These are phyloP conservation scores for Diabrotica undecimpunctata DNA, from an alignment of 1,140 invertebrate species.

Conservation along the genomic window DNA sequence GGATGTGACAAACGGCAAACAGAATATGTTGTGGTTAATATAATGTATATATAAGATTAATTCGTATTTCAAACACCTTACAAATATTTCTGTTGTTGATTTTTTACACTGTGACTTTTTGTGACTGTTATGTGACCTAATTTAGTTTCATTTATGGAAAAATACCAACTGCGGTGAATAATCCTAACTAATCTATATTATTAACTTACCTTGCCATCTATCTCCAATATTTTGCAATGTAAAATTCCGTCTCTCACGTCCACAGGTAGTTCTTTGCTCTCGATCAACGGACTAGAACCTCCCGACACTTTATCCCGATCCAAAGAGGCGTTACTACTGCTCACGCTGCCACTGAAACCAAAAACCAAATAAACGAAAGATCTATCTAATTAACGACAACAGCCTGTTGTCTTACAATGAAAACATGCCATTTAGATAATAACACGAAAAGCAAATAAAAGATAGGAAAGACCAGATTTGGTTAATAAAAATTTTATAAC, in stretches of 20 bases:
- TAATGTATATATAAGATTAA: too few relatives aligned
- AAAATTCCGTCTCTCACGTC: conserved; percentile 66
- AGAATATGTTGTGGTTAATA: too few relatives aligned
- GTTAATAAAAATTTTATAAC: conserved; percentile 1
- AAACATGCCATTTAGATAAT: background rate
- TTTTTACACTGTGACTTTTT: too few relatives aligned
- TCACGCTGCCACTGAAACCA: conserved; percentile 43
- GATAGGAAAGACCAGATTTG: background rate
- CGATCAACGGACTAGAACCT: conserved; percentile 24
- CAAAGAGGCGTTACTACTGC: conserved; percentile 52
- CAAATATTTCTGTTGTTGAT: too few relatives aligned
- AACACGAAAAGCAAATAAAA: background rate
- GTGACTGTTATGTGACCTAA: too few relatives aligned
- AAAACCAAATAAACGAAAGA: background rate
- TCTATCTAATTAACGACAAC: too few relatives aligned
- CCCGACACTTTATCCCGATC: conserved; percentile 46
- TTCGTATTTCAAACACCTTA: too few relatives aligned
- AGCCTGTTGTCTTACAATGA: background rate
- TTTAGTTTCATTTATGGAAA: too few relatives aligned
- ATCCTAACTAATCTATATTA: too few relatives aligned
- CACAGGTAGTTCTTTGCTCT: conserved; percentile 42
- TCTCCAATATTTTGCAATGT: conserved; percentile 74
- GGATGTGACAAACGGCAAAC: too few relatives aligned
- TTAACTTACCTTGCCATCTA: conserved; percentile 77
- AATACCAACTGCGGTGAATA: too few relatives aligned